Percentiles rank a stretch among this genome's conserved stretches.
Conservation (phyloP, 1,140 invertebrate genomes). For the Hylyphantes graminicola region DNA sequence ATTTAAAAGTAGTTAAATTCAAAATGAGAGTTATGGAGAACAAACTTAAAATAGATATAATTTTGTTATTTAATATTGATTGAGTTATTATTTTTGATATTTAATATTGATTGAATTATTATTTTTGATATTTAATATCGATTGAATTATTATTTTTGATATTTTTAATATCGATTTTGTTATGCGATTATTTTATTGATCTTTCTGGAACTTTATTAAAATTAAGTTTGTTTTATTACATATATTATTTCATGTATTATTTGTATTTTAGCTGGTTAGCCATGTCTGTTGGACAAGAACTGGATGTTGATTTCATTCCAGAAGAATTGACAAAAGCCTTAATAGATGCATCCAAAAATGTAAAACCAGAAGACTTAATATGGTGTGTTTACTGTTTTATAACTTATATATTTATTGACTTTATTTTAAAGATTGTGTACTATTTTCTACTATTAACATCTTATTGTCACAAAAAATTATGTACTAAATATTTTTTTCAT, state of each 20-base stretch:
- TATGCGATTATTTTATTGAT: not conserved
- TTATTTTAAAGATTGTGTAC: not conserved
- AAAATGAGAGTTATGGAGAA: too few relatives aligned
- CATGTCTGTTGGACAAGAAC: slow-evolving; percentile 21
- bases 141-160: too few relatives aligned
- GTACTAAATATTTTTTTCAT: too few relatives aligned
- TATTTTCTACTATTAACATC: too few relatives aligned
- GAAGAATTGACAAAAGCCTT: slow-evolving; percentile 21
- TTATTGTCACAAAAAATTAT: too few relatives aligned
- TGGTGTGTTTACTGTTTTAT: not conserved
- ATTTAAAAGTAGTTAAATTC: too few relatives aligned
- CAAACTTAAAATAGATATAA: too few relatives aligned
- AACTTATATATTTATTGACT: not conserved
- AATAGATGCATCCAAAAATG: not conserved
- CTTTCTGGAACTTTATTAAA: not conserved
- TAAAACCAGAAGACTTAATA: not conserved
- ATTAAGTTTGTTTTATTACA: not conserved
- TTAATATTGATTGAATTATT: too few relatives aligned
- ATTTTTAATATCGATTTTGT: too few relatives aligned
- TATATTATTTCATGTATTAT: not conserved
- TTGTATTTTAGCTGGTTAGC: slow-evolving; percentile 27
- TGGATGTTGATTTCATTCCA: slow-evolving; percentile 14
- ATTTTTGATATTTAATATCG: too few relatives aligned
- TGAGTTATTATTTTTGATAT: too few relatives aligned
- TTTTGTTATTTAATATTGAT: too few relatives aligned